phyloP scores from a whole-genome alignment of 1,140 invertebrate species.

The Zaprionus tsacasi region DNA sequence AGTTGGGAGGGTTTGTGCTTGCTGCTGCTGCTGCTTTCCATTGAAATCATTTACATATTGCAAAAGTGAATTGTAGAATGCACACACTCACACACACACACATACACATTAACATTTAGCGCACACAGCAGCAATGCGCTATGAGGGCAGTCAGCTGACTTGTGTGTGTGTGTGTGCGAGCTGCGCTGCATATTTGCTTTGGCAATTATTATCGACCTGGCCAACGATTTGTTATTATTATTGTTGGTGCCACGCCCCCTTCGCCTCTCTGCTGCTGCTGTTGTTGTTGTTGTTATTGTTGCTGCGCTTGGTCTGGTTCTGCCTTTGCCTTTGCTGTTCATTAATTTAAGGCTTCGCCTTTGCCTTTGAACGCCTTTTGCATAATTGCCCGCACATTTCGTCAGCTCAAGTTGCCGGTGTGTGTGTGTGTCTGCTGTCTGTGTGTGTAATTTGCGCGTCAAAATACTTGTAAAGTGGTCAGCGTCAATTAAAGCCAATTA shows the following conservation, averaged over 20 bases:
- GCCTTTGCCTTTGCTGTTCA: slow-evolving; percentile 33
- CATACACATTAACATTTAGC: slow-evolving; percentile 19
- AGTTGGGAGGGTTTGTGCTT: slow-evolving; percentile 17
- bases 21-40: slow-evolving; percentile 47
- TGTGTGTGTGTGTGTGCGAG: slow-evolving; percentile 14
- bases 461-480: slow-evolving; percentile 51
- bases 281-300: slow-evolving; percentile 37
- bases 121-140: too few species aligned
- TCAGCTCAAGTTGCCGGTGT: slow-evolving; percentile 42
- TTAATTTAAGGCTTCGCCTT: slow-evolving; percentile 16
- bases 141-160: slow-evolving; percentile 35
- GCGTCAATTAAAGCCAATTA: slow-evolving; percentile 65
- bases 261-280: slow-evolving; percentile 10
- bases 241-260: slow-evolving; percentile 30
- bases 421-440: background rate
- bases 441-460: slow-evolving; percentile 66
- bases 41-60: slow-evolving; percentile 81
- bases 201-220: slow-evolving; percentile 71
- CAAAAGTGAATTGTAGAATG: slow-evolving; percentile 56
- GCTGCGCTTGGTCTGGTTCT: slow-evolving; percentile 7
- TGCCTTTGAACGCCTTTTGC: slow-evolving; percentile 49
- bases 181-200: slow-evolving; percentile 62
- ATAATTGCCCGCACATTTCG: slow-evolving; percentile 64
- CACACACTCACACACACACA: slow-evolving; percentile 18
- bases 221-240: slow-evolving; percentile 76